Evolutionary conservation across 2,113 vertebrate genomes (phyloP).

Genomic region (Grantiella picta): DNA sequence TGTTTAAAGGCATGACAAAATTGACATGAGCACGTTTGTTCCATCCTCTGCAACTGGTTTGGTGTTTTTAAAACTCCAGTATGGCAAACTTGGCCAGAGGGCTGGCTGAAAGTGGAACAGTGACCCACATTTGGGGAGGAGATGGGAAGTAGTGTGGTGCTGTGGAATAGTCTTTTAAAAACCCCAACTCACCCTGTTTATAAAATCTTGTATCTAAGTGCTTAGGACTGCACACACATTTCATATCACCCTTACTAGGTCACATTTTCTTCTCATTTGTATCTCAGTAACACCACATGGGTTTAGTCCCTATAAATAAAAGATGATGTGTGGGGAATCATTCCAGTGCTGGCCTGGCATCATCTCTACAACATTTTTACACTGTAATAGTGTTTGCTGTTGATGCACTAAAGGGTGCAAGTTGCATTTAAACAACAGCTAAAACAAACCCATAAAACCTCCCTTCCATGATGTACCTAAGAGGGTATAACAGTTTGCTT

Average conservation of each 20-base stretch:
- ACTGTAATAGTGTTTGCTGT: background rate
- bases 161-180: background rate
- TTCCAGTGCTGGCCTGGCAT: background rate
- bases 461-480: background rate
- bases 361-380: background rate
- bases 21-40: background rate
- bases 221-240: background rate
- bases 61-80: background rate
- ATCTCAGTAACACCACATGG: background rate
- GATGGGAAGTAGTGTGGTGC: background rate
- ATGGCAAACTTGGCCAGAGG: background rate
- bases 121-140: background rate
- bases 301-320: background rate
- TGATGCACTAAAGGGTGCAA: background rate
- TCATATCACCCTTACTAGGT: background rate
- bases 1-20: background rate
- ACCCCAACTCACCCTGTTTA: accelerated
- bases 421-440: background rate
- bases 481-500: background rate
- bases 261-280: background rate
- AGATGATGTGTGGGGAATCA: background rate
- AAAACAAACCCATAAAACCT: background rate
- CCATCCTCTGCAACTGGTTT: background rate
- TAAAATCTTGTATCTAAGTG: background rate
- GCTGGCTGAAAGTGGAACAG: background rate